Percentiles rank a stretch among this genome's conserved stretches.
These are phyloP conservation scores for Piezodorus guildinii DNA, from an alignment of 1,140 invertebrate species.

Conservation along the genomic window DNA sequence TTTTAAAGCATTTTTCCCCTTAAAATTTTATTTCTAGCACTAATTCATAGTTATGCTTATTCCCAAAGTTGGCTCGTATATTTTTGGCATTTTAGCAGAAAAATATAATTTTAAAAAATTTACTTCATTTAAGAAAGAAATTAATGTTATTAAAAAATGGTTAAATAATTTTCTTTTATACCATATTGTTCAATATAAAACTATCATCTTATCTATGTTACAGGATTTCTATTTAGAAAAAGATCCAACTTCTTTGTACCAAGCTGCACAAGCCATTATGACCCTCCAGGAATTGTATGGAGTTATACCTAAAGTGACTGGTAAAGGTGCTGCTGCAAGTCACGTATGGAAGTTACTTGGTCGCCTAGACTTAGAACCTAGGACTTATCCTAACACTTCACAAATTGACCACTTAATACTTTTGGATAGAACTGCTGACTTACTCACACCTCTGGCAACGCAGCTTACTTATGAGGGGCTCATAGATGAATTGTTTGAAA, in stretches of 20 bases:
- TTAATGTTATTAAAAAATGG: no score
- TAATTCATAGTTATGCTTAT: no score
- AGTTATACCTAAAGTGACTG: constrained; percentile 75
- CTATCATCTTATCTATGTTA: constrained; percentile 26
- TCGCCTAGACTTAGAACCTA: constrained; percentile 60
- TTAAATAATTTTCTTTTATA: no score
- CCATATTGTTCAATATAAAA: no score
- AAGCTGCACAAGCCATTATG: constrained; percentile 87
- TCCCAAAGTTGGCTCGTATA: no score
- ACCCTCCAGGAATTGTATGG: constrained; percentile 89
- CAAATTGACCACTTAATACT: constrained; percentile 81
- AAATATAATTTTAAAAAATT: no score
- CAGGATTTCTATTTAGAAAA: constrained; percentile 76
- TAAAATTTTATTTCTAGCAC: no score
- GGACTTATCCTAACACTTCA: constrained; percentile 41
- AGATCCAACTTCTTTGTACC: constrained; percentile 69
- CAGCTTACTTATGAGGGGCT: constrained; percentile 96
- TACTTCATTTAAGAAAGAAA: no score
- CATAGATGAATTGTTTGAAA: constrained; percentile 81
- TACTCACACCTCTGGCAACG: constrained; percentile 81
- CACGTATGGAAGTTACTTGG: constrained; percentile 81
- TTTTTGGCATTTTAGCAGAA: no score
- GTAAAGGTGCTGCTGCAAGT: constrained; percentile 78
- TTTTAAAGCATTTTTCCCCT: no score
- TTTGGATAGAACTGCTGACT: constrained; percentile 80